These are phyloP conservation scores for Orchestes rusci DNA, from an alignment of 2,888 invertebrate species.

Conservation along the genomic window DNA sequence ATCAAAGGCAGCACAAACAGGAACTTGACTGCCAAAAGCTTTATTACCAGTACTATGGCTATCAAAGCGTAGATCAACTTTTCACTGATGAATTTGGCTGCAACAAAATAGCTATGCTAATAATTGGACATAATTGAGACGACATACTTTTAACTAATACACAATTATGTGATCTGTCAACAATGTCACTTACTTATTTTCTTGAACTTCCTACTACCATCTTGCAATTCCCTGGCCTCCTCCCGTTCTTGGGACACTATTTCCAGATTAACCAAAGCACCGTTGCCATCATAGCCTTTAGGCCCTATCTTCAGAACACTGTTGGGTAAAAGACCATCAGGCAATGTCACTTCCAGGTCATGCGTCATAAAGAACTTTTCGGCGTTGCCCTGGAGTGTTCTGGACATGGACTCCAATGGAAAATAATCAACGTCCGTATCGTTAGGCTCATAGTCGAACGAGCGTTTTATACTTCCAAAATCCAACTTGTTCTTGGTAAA, in stretches of 20 bases:
- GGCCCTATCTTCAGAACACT: constrained; percentile 69
- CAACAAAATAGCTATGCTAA: constrained; percentile 35
- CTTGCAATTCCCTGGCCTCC: constrained; percentile 29
- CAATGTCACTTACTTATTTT: constrained; percentile 57
- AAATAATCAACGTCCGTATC: constrained; percentile 38
- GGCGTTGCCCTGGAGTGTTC: constrained; percentile 58
- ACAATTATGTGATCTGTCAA: too few species aligned
- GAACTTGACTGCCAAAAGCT: constrained; percentile 71
- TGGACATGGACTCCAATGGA: constrained; percentile 69
- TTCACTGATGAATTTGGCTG: constrained; percentile 71
- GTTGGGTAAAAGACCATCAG: constrained; percentile 66
- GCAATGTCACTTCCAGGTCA: constrained; percentile 64
- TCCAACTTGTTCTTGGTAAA: constrained; percentile 36
- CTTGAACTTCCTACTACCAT: constrained; percentile 53
- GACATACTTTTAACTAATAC: too few species aligned
- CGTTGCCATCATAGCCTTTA: constrained; percentile 63
- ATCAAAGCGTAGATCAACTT: constrained; percentile 65
- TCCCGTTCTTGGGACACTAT: constrained; percentile 52
- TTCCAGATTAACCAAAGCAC: constrained; percentile 68
- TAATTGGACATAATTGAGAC: too few species aligned
- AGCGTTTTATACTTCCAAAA: constrained; percentile 28
- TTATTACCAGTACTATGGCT: constrained; percentile 68
- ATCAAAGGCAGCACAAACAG: constrained; percentile 72
- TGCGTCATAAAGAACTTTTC: constrained; percentile 68
- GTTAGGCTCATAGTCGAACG: constrained; percentile 8